Evolutionary conservation across 2,113 vertebrate species (phyloP), one percentile per base, ranked within the genome.

Genomic region (Ciconia stormi): DNA sequence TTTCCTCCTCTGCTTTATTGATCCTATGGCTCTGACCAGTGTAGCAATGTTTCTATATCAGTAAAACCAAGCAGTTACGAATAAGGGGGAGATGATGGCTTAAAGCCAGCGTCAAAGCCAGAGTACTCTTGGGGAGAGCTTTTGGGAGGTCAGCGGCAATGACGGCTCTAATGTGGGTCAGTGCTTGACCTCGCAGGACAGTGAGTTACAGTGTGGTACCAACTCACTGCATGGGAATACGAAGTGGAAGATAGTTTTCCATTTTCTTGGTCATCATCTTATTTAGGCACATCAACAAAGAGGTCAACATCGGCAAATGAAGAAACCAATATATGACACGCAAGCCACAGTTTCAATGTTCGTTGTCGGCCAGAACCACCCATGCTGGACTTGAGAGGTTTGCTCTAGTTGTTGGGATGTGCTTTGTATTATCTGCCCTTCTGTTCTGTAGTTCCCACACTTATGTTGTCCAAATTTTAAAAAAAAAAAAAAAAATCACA

Each of bases 1-100:
- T n/a, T 58, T 77, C 93, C 79, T 80, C 79, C 74, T 47, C 78
- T 72, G 82, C 59, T 91, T 80, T 96, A 94, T 97, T 74, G 95
- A 96, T 95, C 82, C 74, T 55, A 9, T 15, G 67, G n/a, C 78
- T 95, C 82, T 88, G 78, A 71, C 50, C 81, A 52, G 46, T 2
- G 23, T 2, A 89, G 79, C 42, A 30, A 66, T 30, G 71, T 36
- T 93, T 85, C 76, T 53, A 0, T 22, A 47, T 46, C 42, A 16
- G 79, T 62, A 62, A 93, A 91, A 42, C 29, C 58, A 52, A 47
- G 66, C 40, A 93, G 52, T 66, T 76, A 59, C 26, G 5, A 89
- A 4, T 10, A 10, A 72, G 19, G 26, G 13, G 20, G 49, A 59
- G 36, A 5, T 4, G 6, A 44, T 42, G 47, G 47, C 40, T 86